A percentile compares a stretch with the other conserved stretches of the same genome.
These are phyloP conservation scores for Notechis scutatus DNA, from an alignment of 2,113 vertebrate genomes.

Conservation along the genomic window DNA sequence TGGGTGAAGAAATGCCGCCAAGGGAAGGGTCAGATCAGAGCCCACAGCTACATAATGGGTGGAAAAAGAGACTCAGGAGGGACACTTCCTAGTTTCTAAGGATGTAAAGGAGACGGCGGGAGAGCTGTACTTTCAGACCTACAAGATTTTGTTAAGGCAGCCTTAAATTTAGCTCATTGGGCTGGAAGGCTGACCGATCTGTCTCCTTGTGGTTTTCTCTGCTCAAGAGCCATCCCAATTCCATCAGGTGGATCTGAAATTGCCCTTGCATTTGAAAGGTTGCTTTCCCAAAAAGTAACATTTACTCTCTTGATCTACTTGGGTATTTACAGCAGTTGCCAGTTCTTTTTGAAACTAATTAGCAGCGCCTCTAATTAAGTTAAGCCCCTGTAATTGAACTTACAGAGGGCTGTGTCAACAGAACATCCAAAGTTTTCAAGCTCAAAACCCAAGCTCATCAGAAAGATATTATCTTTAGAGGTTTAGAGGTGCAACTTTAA, in stretches of 20 bases:
- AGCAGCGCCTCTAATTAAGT: not conserved
- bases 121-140: not conserved
- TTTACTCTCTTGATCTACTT: not conserved
- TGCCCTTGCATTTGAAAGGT: not conserved
- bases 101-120: not conserved
- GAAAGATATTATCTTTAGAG: not conserved
- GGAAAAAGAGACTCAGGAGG: too few relatives aligned
- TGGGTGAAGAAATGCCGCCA: too few relatives aligned
- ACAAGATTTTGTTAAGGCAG: not conserved
- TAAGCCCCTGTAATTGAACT: not conserved
- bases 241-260: not conserved
- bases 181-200: not conserved
- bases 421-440: not conserved
- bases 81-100: not conserved
- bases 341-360: not conserved
- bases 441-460: not conserved
- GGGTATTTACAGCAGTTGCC: not conserved
- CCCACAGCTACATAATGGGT: too few relatives aligned
- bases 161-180: not conserved
- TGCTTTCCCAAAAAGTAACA: not conserved
- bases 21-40: too few relatives aligned
- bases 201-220: not conserved
- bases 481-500: not conserved
- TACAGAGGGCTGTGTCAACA: not conserved
- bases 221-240: not conserved